Percentiles rank a stretch among this genome's conserved stretches.
Evolutionary conservation across 2,888 invertebrate species (phyloP).

Genomic region (Drosophila affinis): DNA sequence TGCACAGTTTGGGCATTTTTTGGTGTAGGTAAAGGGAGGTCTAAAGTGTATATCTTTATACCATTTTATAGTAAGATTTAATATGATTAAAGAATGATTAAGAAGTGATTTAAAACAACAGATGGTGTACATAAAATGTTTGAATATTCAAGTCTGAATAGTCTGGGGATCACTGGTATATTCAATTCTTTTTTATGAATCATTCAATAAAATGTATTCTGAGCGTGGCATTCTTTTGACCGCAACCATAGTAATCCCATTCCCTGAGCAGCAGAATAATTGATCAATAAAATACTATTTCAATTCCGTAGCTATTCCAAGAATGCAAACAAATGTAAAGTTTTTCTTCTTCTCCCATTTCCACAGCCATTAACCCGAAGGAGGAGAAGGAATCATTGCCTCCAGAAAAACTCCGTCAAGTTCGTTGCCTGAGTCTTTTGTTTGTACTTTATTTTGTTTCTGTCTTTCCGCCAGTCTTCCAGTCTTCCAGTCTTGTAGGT

Average conservation of each 20-base stretch:
- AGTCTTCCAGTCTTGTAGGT: constrained; percentile 24
- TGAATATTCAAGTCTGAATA: neutral
- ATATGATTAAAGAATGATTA: no score
- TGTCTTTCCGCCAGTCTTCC: constrained; percentile 5
- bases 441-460: constrained; percentile 35
- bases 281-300: neutral
- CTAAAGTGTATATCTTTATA: no score
- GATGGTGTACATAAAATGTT: neutral
- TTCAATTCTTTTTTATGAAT: no score
- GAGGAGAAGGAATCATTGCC: neutral
- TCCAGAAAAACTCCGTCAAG: neutral
- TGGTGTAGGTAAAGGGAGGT: neutral
- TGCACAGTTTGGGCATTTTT: constrained; percentile 11
- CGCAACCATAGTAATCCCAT: no score
- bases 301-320: neutral
- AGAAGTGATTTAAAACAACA: no score
- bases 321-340: neutral
- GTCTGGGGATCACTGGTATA: neutral
- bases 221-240: no score
- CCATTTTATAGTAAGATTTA: no score
- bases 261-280: neutral
- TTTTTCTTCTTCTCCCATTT: neutral
- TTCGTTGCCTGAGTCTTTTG: constrained; percentile 67
- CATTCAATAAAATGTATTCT: no score
- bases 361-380: neutral